phyloP scores from a whole-genome alignment of 1,140 invertebrate genomes.

The Drosophila pseudoananassae region DNA sequence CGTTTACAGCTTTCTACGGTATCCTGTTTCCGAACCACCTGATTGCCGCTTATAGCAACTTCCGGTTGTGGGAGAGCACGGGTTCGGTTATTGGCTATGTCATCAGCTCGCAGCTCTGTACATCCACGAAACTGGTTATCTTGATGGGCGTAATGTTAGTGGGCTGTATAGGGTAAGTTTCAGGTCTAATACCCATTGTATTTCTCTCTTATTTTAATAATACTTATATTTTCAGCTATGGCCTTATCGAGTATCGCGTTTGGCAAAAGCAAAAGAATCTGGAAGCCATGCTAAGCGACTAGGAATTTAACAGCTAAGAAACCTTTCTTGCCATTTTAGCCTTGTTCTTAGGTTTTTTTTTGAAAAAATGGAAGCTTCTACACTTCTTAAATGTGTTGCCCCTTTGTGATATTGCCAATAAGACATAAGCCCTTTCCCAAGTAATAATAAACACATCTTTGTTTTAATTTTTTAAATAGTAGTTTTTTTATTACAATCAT shows the following conservation, averaged over 20 bases:
- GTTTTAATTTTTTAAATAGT: constrained; percentile 59
- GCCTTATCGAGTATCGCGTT: constrained; percentile 74
- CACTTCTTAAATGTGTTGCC: not conserved
- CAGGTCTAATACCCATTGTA: not conserved
- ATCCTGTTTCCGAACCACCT: constrained; percentile 93
- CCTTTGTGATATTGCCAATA: constrained; percentile 60
- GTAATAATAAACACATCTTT: constrained; percentile 21
- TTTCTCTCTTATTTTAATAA: not conserved
- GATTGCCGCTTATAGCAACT: constrained; percentile 97
- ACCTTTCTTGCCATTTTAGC: constrained; percentile 29
- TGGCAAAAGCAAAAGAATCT: constrained; percentile 77
- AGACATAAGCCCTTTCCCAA: constrained; percentile 2
- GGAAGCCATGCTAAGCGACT: constrained; percentile 75
- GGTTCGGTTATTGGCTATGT: constrained; percentile 95
- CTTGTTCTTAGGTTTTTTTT: not conserved
- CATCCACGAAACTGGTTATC: constrained; percentile 90
- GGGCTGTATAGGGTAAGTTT: constrained; percentile 89
- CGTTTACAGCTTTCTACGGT: constrained; percentile 91
- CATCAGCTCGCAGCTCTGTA: constrained; percentile 91
- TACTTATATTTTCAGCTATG: constrained; percentile 47
- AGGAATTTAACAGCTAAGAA: not conserved
- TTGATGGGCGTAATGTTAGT: constrained; percentile 89
- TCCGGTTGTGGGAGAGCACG: constrained; percentile 95
- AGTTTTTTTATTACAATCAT: constrained; percentile 79
- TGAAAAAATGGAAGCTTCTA: not conserved